phyloP scores from a whole-genome alignment of 2,888 invertebrate genomes.

The Drosophila setosimentum region DNA sequence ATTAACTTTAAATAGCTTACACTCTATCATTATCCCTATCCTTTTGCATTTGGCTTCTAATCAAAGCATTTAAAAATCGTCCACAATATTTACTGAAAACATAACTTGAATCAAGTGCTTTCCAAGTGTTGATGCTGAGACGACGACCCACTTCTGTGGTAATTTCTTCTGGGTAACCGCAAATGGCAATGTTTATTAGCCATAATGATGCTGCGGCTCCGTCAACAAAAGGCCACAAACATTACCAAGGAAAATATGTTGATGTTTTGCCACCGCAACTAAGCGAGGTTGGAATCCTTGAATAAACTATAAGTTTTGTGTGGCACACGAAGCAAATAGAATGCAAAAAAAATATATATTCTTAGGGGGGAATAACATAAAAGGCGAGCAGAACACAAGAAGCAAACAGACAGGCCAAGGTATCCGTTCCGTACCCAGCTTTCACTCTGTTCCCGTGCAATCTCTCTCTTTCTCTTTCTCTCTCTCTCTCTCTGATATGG shows the following conservation, averaged over 20 bases:
- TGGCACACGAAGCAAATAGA: slow-evolving; percentile 48
- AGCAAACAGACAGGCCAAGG: slow-evolving; percentile 46
- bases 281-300: slow-evolving; percentile 60
- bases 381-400: slow-evolving; percentile 6
- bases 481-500: slow-evolving; percentile 24
- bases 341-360: slow-evolving; percentile 16
- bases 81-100: neutral
- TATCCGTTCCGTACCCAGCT: slow-evolving; percentile 50
- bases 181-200: slow-evolving; percentile 79
- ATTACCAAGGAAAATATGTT: slow-evolving; percentile 61
- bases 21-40: neutral
- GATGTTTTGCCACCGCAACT: slow-evolving; percentile 15
- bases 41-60: neutral
- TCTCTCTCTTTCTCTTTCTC: neutral
- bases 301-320: slow-evolving; percentile 74
- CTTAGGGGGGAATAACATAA: slow-evolving; percentile 6
- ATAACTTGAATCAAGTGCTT: slow-evolving; percentile 6
- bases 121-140: slow-evolving; percentile 22
- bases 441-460: slow-evolving; percentile 13
- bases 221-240: slow-evolving; percentile 51
- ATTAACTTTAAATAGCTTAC: neutral
- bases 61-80: neutral
- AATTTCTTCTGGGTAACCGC: slow-evolving; percentile 63
- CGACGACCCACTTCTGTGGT: slow-evolving; percentile 48
- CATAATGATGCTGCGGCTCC: slow-evolving; percentile 73